Conservation (phyloP, 2,888 invertebrate species). For the Loripinus fragilis region DNA sequence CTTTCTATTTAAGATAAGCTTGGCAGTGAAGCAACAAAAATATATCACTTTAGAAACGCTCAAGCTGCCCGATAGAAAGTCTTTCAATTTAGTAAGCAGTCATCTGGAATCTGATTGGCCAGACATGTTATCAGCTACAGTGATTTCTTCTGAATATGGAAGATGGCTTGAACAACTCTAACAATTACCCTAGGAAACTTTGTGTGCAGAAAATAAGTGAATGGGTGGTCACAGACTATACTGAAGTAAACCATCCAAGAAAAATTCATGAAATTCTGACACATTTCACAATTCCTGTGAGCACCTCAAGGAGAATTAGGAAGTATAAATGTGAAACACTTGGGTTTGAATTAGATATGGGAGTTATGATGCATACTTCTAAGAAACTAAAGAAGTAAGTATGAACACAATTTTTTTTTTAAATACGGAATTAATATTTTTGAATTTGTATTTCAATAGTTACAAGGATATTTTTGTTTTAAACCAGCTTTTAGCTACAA, state of each 20-base stretch:
- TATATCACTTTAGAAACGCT: too few relatives aligned
- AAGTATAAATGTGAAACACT: not conserved
- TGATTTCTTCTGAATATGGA: conserved; percentile 2
- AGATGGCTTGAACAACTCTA: conserved; percentile 9
- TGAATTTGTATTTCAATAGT: too few relatives aligned
- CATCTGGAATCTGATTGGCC: not conserved
- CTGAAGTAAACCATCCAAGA: not conserved
- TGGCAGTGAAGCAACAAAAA: too few relatives aligned
- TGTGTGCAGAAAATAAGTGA: conserved; percentile 8
- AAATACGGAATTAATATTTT: too few relatives aligned
- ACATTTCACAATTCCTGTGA: not conserved
- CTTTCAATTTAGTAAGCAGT: too few relatives aligned
- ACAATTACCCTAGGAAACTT: not conserved
- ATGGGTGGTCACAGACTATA: not conserved
- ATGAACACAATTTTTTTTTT: too few relatives aligned
- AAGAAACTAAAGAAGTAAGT: conserved; percentile 9
- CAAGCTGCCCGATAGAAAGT: too few relatives aligned
- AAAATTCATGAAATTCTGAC: not conserved
- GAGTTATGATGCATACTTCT: not conserved
- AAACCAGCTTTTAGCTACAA: too few relatives aligned
- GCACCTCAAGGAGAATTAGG: not conserved
- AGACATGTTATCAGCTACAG: not conserved
- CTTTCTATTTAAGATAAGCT: too few relatives aligned
- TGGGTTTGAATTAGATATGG: not conserved
- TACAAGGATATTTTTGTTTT: too few relatives aligned